Conservation (phyloP, 2,113 vertebrate species). For the Brachypteracias leptosomus region DNA sequence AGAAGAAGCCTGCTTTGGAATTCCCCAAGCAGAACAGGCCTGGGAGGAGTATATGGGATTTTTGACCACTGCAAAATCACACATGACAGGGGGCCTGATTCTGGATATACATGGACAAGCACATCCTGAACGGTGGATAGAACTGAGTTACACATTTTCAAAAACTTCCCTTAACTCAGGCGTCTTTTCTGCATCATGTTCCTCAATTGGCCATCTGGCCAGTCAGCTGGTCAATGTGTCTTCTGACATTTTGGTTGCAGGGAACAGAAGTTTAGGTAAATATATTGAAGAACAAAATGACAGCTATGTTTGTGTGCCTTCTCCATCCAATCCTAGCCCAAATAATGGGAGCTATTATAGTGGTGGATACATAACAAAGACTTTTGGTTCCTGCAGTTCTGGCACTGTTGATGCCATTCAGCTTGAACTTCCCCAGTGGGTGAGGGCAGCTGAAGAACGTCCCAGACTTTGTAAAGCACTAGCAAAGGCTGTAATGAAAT, state of each 20-base stretch:
- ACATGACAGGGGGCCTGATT: conserved; percentile 39
- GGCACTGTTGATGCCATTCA: conserved; percentile 59
- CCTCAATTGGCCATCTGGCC: conserved; percentile 46
- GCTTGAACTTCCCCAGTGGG: conserved; percentile 61
- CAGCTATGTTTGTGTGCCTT: conserved; percentile 56
- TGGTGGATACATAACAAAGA: conserved; percentile 55
- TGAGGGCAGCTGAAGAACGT: conserved; percentile 33
- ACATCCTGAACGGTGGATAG: conserved; percentile 62
- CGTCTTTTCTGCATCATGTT: not conserved
- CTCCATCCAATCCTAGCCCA: conserved; percentile 59
- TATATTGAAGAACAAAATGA: conserved; percentile 46
- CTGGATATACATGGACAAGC: conserved; percentile 62
- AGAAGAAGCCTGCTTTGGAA: conserved; percentile 49
- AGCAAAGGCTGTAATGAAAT: conserved; percentile 51
- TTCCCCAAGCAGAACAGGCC: conserved; percentile 47
- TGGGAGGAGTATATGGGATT: conserved; percentile 67
- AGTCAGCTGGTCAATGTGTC: conserved; percentile 20
- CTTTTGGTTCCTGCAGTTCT: conserved; percentile 36
- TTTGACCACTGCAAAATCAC: conserved; percentile 40
- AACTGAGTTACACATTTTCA: conserved; percentile 62
- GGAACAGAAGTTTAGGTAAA: conserved; percentile 53
- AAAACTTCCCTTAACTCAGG: conserved; percentile 48
- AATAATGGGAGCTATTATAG: conserved; percentile 57
- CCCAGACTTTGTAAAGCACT: conserved; percentile 50
- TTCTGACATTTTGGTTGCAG: conserved; percentile 29